These are phyloP conservation scores for Dermochelys coriacea DNA, from an alignment of 2,797 vertebrate genomes.

Conservation along the genomic window DNA sequence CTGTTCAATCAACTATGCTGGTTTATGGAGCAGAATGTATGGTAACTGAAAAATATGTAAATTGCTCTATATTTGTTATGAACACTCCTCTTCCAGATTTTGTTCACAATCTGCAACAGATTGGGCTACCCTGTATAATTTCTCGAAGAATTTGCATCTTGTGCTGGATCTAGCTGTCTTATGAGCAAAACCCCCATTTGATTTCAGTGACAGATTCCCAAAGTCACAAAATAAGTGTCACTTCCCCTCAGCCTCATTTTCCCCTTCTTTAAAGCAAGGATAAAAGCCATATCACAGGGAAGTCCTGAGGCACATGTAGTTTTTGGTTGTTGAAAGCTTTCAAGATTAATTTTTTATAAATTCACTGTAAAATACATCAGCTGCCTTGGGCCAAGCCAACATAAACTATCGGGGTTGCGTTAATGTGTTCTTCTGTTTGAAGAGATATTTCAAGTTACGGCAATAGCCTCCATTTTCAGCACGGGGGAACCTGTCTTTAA, in stretches of 20 bases:
- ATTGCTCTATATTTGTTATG: conserved; percentile 69
- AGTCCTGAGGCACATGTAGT: conserved; percentile 53
- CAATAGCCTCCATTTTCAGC: conserved; percentile 32
- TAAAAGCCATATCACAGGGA: conserved; percentile 45
- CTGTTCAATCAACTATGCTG: conserved; percentile 57
- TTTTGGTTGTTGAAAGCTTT: conserved; percentile 72
- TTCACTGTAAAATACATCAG: conserved; percentile 74
- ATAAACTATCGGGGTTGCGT: conserved; percentile 57
- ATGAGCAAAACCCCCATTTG: conserved; percentile 60
- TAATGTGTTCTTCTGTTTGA: conserved; percentile 43
- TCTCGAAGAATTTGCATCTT: conserved; percentile 65
- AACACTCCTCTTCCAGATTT: conserved; percentile 73
- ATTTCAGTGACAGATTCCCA: conserved; percentile 56
- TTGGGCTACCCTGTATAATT: conserved; percentile 69
- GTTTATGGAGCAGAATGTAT: conserved; percentile 56
- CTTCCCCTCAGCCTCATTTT: conserved; percentile 68
- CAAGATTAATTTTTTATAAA: conserved; percentile 68
- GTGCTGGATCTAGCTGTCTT: conserved; percentile 63
- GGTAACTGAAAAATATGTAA: conserved; percentile 75
- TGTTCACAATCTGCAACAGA: conserved; percentile 69
- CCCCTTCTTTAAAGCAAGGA: conserved; percentile 17
- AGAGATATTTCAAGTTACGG: conserved; percentile 63
- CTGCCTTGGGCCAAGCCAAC: conserved; percentile 53
- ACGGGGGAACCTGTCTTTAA: neutral
- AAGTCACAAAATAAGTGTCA: conserved; percentile 51